A percentile compares a stretch with the other conserved stretches of the same genome.
Conservation (phyloP, 2,888 invertebrate genomes). For the Drosophila emarginata region DNA sequence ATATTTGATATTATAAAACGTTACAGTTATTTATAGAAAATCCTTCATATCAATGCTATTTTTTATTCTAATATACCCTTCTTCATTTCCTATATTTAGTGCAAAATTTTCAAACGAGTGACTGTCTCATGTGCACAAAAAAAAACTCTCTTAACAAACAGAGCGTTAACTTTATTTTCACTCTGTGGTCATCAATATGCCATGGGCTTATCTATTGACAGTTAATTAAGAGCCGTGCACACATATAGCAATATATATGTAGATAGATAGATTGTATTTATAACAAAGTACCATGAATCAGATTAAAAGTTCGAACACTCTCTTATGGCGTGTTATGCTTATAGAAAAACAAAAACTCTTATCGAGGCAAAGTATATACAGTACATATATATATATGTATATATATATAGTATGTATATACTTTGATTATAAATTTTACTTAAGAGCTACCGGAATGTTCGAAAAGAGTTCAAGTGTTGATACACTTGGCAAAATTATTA, state of each 20-base stretch:
- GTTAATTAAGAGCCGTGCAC: conserved; percentile 4
- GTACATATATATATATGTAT: background rate
- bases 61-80: background rate
- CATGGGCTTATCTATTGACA: background rate
- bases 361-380: too few relatives aligned
- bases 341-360: conserved; percentile 36
- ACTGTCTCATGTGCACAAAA: background rate
- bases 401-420: conserved; percentile 19
- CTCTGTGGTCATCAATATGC: background rate
- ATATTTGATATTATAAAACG: too few relatives aligned
- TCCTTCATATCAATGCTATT: too few relatives aligned
- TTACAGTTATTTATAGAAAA: too few relatives aligned
- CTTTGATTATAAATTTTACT: conserved; percentile 20
- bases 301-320: conserved; percentile 21
- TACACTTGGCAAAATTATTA: conserved; percentile 10
- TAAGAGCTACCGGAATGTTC: conserved; percentile 26
- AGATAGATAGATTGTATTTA: conserved; percentile 20
- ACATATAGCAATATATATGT: background rate
- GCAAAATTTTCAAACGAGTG: background rate
- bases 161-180: background rate
- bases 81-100: background rate
- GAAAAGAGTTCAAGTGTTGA: conserved; percentile 18
- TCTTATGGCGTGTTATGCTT: conserved; percentile 34
- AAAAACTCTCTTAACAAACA: conserved; percentile 2
- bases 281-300: background rate